Percentiles rank a stretch among this genome's conserved stretches.
phyloP scores from a whole-genome alignment of 1,140 invertebrate genomes.

The Sitodiplosis mosellana region DNA sequence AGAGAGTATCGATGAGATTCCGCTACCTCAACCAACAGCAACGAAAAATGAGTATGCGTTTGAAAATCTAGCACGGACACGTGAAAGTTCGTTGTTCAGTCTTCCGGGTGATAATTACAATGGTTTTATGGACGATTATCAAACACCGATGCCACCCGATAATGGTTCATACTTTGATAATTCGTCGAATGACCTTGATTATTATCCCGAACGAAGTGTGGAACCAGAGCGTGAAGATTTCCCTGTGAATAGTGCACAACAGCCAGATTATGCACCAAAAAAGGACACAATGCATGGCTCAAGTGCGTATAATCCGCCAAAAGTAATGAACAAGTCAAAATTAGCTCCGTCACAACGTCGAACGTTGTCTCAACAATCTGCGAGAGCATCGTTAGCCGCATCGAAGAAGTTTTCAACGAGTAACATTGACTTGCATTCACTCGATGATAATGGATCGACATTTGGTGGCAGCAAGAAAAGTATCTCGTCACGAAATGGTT shows the following conservation, averaged over 20 bases:
- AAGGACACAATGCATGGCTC: slow-evolving; percentile 5
- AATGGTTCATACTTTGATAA: slow-evolving; percentile 10
- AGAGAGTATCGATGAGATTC: slow-evolving; percentile 9
- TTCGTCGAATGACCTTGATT: slow-evolving; percentile 1
- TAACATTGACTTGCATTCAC: slow-evolving; percentile 22
- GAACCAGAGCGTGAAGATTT: slow-evolving; percentile 23
- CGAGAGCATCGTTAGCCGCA: background rate
- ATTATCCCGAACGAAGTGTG: slow-evolving; percentile 20
- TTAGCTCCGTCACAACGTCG: background rate
- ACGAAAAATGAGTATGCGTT: background rate
- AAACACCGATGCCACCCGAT: slow-evolving; percentile 14
- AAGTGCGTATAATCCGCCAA: background rate
- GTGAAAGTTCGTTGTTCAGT: slow-evolving; percentile 1
- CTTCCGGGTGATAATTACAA: slow-evolving; percentile 1
- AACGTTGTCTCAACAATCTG: background rate
- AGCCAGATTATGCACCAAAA: slow-evolving; percentile 15
- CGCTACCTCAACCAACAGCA: background rate
- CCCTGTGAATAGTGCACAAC: slow-evolving; percentile 18
- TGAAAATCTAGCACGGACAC: background rate
- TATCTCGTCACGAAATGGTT: background rate
- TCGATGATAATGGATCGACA: slow-evolving; percentile 13
- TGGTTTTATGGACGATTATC: slow-evolving; percentile 7
- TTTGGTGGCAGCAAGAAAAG: background rate
- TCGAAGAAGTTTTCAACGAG: slow-evolving; percentile 13
- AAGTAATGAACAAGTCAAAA: background rate